Conservation (phyloP, 1,140 invertebrate genomes). For the Heliconius himera region DNA sequence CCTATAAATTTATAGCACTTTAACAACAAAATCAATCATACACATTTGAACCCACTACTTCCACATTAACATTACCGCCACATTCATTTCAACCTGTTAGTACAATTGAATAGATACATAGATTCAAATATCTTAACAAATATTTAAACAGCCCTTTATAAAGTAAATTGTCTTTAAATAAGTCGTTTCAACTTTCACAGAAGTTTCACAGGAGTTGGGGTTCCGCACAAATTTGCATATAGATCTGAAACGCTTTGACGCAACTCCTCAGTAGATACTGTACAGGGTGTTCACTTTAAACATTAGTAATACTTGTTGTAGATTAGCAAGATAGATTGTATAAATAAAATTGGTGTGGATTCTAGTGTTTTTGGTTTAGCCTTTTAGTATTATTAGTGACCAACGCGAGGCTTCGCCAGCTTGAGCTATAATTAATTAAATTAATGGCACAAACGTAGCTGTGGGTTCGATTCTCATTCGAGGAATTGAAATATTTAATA, state of each 20-base stretch:
- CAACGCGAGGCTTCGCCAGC: too few relatives aligned
- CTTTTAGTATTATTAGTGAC: too few relatives aligned
- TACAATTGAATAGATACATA: background rate
- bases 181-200: conserved; percentile 33
- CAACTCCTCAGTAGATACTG: background rate
- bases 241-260: conserved; percentile 36
- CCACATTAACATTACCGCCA: too few relatives aligned
- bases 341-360: background rate
- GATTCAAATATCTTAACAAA: conserved; percentile 33
- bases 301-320: background rate
- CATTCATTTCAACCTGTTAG: background rate
- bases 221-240: conserved; percentile 40
- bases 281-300: conserved; percentile 28
- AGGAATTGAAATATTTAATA: too few relatives aligned
- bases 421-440: too few relatives aligned
- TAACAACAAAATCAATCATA: too few relatives aligned
- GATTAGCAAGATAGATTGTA: background rate
- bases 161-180: conserved; percentile 41
- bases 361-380: too few relatives aligned
- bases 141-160: conserved; percentile 36
- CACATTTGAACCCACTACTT: too few relatives aligned
- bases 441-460: too few relatives aligned
- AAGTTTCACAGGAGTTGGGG: conserved; percentile 32
- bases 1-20: too few relatives aligned
- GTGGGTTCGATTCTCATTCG: too few relatives aligned